Evolutionary conservation across 2,888 invertebrate species (phyloP).

Genomic region (Luperina testacea): DNA sequence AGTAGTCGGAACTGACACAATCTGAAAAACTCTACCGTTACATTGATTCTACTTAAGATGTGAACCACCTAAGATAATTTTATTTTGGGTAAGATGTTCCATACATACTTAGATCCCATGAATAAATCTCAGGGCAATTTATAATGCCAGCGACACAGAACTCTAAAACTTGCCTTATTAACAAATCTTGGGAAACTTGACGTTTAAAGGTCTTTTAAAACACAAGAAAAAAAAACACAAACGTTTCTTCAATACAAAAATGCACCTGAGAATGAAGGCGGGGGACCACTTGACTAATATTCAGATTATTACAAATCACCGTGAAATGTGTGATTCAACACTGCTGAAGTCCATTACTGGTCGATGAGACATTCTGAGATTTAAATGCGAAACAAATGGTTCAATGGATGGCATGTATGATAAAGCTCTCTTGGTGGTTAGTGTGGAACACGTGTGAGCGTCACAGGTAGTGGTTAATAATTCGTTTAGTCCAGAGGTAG

Average conservation of each 20-base stretch:
- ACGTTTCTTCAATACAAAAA: conserved; percentile 89
- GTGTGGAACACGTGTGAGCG: conserved; percentile 74
- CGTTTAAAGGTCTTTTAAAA: conserved; percentile 85
- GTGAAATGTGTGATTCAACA: conserved; percentile 64
- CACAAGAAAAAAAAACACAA: conserved; percentile 86
- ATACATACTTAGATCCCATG: background rate
- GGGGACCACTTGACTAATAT: conserved; percentile 89
- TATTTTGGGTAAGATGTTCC: background rate
- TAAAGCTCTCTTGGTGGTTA: conserved; percentile 38
- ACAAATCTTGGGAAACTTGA: conserved; percentile 87
- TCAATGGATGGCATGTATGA: conserved; percentile 69
- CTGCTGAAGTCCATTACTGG: conserved; percentile 67
- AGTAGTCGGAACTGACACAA: background rate
- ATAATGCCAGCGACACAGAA: conserved; percentile 44
- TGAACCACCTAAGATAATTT: background rate
- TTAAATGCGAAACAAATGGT: conserved; percentile 24
- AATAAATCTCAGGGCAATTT: conserved; percentile 32
- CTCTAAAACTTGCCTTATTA: conserved; percentile 80
- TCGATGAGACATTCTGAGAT: background rate
- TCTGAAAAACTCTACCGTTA: background rate
- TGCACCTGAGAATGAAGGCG: conserved; percentile 90
- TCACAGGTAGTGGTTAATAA: conserved; percentile 89
- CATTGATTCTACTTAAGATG: background rate
- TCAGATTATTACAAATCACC: conserved; percentile 86
- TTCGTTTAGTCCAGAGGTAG: conserved; percentile 89